Percentiles rank a stretch among this genome's conserved stretches.
These are phyloP conservation scores for Spermophilus dauricus DNA, from an alignment of 2,113 vertebrate species.

Conservation along the genomic window DNA sequence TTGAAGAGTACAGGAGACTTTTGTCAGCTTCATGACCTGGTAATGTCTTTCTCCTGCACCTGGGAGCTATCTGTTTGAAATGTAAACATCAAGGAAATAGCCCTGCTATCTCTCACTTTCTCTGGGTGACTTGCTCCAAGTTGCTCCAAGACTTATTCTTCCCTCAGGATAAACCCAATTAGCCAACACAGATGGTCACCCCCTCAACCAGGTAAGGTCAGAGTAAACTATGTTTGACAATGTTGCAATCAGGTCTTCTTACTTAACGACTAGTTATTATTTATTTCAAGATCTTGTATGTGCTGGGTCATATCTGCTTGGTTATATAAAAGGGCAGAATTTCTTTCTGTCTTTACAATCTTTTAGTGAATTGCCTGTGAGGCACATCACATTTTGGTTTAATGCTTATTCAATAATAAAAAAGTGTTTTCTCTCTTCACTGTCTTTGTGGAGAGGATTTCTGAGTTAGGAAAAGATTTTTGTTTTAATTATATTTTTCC, in stretches of 20 bases:
- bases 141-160: not conserved
- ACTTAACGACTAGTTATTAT: not conserved
- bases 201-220: not conserved
- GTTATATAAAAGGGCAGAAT: not conserved
- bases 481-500: conserved; percentile 34
- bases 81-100: not conserved
- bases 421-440: not conserved
- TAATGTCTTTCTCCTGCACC: not conserved
- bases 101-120: not conserved
- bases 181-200: not conserved
- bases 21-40: not conserved
- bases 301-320: not conserved
- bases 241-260: not conserved
- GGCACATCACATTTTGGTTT: not conserved
- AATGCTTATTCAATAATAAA: not conserved
- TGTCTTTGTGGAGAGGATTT: not conserved
- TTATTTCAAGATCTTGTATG: not conserved
- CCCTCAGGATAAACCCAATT: not conserved
- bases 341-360: not conserved
- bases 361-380: not conserved
- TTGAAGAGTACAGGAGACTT: not conserved
- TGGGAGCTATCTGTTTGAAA: not conserved
- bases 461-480: not conserved
- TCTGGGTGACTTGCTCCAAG: not conserved
- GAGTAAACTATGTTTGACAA: not conserved